Evolutionary conservation across 2,888 invertebrate genomes (phyloP).

Genomic region (Tortricodes alternella): DNA sequence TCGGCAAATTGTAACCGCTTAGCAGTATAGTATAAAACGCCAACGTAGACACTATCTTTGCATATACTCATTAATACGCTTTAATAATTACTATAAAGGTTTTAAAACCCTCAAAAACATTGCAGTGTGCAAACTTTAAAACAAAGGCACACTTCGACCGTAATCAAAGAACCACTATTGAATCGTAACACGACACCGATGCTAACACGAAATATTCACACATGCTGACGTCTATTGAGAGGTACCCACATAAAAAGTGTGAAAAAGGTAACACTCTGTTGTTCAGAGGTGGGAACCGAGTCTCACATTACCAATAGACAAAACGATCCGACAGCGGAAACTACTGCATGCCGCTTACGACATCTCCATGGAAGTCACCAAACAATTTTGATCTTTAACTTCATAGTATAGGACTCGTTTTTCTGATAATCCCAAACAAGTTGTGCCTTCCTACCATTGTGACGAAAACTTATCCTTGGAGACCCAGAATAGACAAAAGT

Average conservation of each 20-base stretch:
- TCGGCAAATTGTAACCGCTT: not conserved
- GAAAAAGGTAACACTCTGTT: slow-evolving; percentile 72
- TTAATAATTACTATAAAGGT: not conserved
- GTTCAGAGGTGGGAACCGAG: slow-evolving; percentile 76
- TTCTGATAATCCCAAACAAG: slow-evolving; percentile 38
- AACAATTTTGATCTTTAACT: slow-evolving; percentile 46
- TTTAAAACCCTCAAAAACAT: too few species aligned
- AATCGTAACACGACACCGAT: slow-evolving; percentile 58
- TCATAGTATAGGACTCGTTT: slow-evolving; percentile 47
- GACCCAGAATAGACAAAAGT: slow-evolving; percentile 78
- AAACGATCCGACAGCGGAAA: slow-evolving; percentile 61
- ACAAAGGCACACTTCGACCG: slow-evolving; percentile 31
- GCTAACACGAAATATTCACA: slow-evolving; percentile 46
- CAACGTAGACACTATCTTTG: not conserved
- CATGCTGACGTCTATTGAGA: slow-evolving; percentile 50
- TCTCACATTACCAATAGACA: slow-evolving; percentile 78
- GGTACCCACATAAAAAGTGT: slow-evolving; percentile 66
- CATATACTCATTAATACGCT: not conserved
- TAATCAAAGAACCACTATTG: slow-evolving; percentile 40
- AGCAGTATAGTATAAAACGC: not conserved
- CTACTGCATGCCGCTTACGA: slow-evolving; percentile 36
- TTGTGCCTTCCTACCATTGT: slow-evolving; percentile 53
- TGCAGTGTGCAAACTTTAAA: not conserved
- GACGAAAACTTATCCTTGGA: slow-evolving; percentile 71
- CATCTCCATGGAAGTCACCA: slow-evolving; percentile 38